phyloP scores from a whole-genome alignment of 2,888 invertebrate species.

The Charanyca ferruginea region DNA sequence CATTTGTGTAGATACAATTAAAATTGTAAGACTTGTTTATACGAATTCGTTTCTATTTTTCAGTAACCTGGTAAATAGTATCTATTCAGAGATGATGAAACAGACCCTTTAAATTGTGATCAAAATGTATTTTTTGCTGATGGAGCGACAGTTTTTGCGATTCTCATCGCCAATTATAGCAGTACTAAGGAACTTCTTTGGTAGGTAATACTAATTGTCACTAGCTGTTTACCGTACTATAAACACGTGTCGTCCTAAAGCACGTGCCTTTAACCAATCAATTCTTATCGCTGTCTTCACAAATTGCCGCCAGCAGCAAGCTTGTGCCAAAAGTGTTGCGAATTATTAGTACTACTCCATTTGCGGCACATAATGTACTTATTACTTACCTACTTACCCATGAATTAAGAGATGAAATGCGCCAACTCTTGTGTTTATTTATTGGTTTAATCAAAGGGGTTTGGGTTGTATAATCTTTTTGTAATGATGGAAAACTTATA shows the following conservation, averaged over 20 bases:
- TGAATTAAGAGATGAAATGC: background rate
- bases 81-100: no score
- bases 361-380: background rate
- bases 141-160: background rate
- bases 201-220: background rate
- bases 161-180: background rate
- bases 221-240: background rate
- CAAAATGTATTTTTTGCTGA: background rate
- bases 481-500: background rate
- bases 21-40: no score
- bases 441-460: background rate
- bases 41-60: no score
- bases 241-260: conserved; percentile 27
- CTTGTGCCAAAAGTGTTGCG: conserved; percentile 10
- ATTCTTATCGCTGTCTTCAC: conserved; percentile 28
- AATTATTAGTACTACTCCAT: conserved; percentile 23
- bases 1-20: no score
- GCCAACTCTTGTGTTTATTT: conserved; percentile 10
- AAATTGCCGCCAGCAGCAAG: conserved; percentile 4
- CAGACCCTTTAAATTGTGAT: no score
- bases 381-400: background rate
- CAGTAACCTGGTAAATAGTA: no score
- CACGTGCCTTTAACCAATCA: conserved; percentile 41
- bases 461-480: conserved; percentile 1
- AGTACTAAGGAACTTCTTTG: conserved; percentile 6